phyloP scores from a whole-genome alignment of 2,113 vertebrate species.

The Apus apus region DNA sequence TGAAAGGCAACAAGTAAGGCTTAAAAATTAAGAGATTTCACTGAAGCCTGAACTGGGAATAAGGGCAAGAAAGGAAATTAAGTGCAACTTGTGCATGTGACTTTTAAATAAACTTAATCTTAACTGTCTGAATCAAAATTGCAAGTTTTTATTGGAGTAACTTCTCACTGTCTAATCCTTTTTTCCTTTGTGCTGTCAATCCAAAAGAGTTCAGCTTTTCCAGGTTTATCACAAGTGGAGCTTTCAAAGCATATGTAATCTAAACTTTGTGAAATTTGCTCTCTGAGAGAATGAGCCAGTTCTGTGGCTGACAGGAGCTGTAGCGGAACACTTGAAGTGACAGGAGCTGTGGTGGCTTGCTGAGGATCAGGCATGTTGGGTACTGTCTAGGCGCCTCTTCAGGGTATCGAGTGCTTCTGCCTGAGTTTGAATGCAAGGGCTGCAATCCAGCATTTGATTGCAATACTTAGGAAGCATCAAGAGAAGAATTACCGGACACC shows the following conservation, averaged over 20 bases:
- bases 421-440: not conserved
- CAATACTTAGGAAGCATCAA: not conserved
- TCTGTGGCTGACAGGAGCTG: not conserved
- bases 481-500: not conserved
- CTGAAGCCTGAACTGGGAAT: not conserved
- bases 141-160: not conserved
- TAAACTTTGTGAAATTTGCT: not conserved
- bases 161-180: not conserved
- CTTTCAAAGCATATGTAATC: not conserved
- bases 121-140: not conserved
- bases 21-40: not conserved
- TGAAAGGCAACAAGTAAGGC: not conserved
- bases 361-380: not conserved
- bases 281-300: not conserved
- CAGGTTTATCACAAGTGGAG: not conserved
- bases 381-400: not conserved
- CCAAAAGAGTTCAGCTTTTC: not conserved
- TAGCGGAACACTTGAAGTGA: not conserved
- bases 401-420: not conserved
- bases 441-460: not conserved
- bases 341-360: not conserved
- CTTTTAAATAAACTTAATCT: not conserved
- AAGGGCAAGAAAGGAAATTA: not conserved
- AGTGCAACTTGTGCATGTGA: not conserved
- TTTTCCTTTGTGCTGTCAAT: not conserved